Evolutionary conservation across 2,797 vertebrate genomes (phyloP).

Genomic region (Cirrhinus molitorella): DNA sequence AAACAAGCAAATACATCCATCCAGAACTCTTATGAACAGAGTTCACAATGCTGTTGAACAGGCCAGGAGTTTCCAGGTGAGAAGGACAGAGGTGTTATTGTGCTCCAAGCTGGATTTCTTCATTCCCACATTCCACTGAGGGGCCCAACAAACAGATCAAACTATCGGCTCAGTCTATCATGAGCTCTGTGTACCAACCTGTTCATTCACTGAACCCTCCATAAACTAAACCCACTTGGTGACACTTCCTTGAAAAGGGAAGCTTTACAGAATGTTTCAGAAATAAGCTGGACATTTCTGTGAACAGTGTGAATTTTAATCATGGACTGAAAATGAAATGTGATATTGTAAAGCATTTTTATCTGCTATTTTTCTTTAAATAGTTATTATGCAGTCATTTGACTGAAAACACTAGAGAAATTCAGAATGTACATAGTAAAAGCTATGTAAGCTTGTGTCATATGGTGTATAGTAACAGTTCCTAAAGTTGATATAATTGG

Average conservation of each 20-base stretch:
- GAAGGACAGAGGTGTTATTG: conserved; percentile 73
- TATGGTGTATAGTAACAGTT: neutral
- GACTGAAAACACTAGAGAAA: neutral
- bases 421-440: too few relatives aligned
- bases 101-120: conserved; percentile 66
- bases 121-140: conserved; percentile 69
- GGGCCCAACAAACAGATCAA: conserved; percentile 60
- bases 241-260: neutral
- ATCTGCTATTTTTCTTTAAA: neutral
- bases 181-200: conserved; percentile 12
- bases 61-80: conserved; percentile 44
- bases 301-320: neutral
- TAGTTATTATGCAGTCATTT: neutral
- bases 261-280: neutral
- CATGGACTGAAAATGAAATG: neutral
- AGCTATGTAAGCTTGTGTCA: neutral
- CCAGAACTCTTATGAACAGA: neutral
- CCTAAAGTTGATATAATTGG: neutral
- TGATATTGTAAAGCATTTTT: neutral
- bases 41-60: neutral
- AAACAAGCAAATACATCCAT: neutral
- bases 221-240: neutral
- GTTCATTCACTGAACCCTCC: neutral
- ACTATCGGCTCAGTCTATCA: conserved; percentile 31
- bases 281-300: neutral